Evolutionary conservation across 2,113 vertebrate species (phyloP).

Genomic region (Petaurus breviceps): DNA sequence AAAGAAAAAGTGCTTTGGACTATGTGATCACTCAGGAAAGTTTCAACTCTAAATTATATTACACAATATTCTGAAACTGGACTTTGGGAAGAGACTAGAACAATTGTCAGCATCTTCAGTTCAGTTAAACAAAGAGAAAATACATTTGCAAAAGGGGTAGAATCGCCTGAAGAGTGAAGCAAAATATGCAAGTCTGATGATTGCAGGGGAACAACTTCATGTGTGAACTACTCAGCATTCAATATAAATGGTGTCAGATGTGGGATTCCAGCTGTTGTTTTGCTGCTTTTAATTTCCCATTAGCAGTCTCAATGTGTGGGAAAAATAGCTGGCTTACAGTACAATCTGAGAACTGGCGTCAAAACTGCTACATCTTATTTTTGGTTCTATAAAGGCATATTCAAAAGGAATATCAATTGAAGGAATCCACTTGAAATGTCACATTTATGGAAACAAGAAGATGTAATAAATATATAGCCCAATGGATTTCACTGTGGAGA

Average conservation of each 20-base stretch:
- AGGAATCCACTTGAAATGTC: constrained; percentile 41
- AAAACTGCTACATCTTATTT: constrained; percentile 55
- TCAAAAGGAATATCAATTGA: constrained; percentile 43
- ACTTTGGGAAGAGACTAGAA: background rate
- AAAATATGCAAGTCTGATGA: constrained; percentile 55
- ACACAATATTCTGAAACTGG: constrained; percentile 5
- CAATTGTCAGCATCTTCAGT: constrained; percentile 21
- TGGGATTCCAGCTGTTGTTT: constrained; percentile 74
- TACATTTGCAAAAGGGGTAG: constrained; percentile 30
- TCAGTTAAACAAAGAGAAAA: constrained; percentile 55
- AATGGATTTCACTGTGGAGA: background rate
- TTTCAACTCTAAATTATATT: background rate
- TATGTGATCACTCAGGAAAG: background rate
- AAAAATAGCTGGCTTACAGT: constrained; percentile 68
- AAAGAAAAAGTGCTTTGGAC: background rate
- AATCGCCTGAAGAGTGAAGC: constrained; percentile 27
- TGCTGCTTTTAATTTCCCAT: constrained; percentile 77
- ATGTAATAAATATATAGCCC: background rate
- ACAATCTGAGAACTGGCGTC: constrained; percentile 48
- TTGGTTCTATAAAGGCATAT: constrained; percentile 39
- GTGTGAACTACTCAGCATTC: constrained; percentile 71
- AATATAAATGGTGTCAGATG: constrained; percentile 73
- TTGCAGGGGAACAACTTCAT: constrained; percentile 69
- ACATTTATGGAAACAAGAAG: background rate
- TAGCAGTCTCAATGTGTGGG: constrained; percentile 67